phyloP scores from a whole-genome alignment of 2,797 vertebrate genomes.

The Anolis apletophallus region DNA sequence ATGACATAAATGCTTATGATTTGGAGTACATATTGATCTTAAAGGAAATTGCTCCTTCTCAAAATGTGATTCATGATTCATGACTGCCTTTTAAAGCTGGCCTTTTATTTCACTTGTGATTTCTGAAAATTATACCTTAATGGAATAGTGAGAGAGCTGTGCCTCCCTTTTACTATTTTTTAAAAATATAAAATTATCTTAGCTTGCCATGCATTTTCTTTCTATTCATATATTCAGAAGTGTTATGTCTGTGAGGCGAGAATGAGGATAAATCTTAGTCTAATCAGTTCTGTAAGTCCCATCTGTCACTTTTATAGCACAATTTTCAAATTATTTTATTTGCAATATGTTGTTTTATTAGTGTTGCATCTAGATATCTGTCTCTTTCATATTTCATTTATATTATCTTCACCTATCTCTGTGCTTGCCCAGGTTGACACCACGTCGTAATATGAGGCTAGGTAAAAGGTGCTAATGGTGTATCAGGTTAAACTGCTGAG shows the following conservation, averaged over 20 bases:
- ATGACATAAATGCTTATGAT: slow-evolving; percentile 49
- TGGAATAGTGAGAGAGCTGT: neutral
- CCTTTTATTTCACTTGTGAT: slow-evolving; percentile 29
- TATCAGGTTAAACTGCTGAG: no score
- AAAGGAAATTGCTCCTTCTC: slow-evolving; percentile 44
- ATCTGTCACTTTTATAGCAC: neutral
- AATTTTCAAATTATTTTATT: neutral
- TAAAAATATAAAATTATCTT: neutral
- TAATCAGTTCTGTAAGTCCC: neutral
- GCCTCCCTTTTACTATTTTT: slow-evolving; percentile 27
- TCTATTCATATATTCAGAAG: slow-evolving; percentile 39
- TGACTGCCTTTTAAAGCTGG: slow-evolving; percentile 21
- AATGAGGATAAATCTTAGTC: slow-evolving; percentile 18
- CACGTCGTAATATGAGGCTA: neutral
- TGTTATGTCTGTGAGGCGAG: neutral
- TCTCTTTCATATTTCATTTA: neutral
- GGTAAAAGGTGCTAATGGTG: neutral
- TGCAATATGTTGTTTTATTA: neutral
- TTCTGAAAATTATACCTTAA: neutral
- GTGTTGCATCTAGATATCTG: neutral
- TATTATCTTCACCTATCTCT: neutral
- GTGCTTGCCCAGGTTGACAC: neutral
- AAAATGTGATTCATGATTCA: slow-evolving; percentile 27
- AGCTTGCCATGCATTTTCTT: slow-evolving; percentile 16
- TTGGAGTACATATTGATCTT: slow-evolving; percentile 47